These are phyloP conservation scores for Brachyhypopomus occidentalis DNA, from an alignment of 2,113 vertebrate species.

Conservation along the genomic window DNA sequence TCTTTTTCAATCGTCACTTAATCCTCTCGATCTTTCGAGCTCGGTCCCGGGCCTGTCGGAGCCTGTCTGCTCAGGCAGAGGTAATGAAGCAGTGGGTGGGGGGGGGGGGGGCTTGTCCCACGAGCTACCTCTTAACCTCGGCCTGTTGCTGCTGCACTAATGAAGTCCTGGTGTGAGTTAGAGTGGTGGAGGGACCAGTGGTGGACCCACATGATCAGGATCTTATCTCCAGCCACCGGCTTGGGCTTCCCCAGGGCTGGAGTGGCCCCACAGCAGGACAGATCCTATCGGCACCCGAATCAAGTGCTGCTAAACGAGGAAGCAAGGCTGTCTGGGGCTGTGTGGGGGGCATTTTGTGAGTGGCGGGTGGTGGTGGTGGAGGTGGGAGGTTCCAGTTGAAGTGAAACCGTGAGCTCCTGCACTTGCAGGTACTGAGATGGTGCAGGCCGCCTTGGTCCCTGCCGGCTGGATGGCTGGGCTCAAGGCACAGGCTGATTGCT, in stretches of 20 bases:
- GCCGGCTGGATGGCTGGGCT: too few relatives aligned
- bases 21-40: conserved; percentile 23
- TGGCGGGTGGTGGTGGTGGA: too few relatives aligned
- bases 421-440: too few relatives aligned
- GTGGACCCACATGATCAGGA: conserved; percentile 4
- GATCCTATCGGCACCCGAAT: conserved; percentile 29
- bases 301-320: conserved; percentile 36
- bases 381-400: too few relatives aligned
- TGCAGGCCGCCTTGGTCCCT: too few relatives aligned
- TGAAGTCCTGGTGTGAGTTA: conserved; percentile 9
- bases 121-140: conserved; percentile 22
- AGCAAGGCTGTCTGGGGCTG: not conserved
- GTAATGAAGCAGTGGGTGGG: not conserved
- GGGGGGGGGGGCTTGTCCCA: not conserved
- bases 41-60: conserved; percentile 31
- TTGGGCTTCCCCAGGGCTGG: conserved; percentile 16
- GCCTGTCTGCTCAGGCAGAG: not conserved
- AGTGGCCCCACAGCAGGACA: conserved; percentile 16
- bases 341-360: too few relatives aligned
- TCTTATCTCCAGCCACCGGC: conserved; percentile 33
- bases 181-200: not conserved
- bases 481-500: too few relatives aligned
- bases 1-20: conserved; percentile 20
- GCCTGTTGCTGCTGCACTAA: conserved; percentile 20
- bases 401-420: too few relatives aligned